Conservation (phyloP, 1,140 invertebrate genomes). For the Eriocheir sinensis region DNA sequence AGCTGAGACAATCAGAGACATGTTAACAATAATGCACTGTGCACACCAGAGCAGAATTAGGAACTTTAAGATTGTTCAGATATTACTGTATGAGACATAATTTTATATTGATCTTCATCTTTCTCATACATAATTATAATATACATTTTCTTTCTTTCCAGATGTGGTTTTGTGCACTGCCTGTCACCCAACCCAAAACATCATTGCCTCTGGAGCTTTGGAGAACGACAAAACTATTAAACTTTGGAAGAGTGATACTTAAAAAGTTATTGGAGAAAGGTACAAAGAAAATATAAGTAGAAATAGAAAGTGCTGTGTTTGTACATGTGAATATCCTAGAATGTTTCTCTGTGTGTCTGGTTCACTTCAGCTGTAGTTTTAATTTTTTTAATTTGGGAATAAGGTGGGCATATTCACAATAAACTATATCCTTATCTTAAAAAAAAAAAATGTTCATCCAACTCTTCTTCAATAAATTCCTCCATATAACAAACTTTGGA, state of each 20-base stretch:
- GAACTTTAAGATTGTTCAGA: too few relatives aligned
- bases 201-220: conserved; percentile 98
- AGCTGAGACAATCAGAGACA: too few relatives aligned
- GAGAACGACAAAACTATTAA: conserved; percentile 99
- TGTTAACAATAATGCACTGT: too few relatives aligned
- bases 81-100: too few relatives aligned
- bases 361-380: background rate
- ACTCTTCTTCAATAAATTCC: too few relatives aligned
- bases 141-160: conserved; percentile 80
- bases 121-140: too few relatives aligned
- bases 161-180: conserved; percentile 99
- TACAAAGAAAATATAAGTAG: background rate
- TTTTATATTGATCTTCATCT: conserved; percentile 47
- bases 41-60: too few relatives aligned
- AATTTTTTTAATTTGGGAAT: background rate
- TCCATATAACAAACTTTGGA: too few relatives aligned
- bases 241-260: conserved; percentile 99
- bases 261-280: conserved; percentile 81
- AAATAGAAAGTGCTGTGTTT: background rate
- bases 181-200: conserved; percentile 99
- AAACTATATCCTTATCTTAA: background rate
- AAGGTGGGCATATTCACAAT: background rate
- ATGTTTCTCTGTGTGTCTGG: too few relatives aligned
- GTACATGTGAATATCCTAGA: background rate
- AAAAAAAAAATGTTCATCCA: background rate